A percentile compares a stretch with the other conserved stretches of the same genome.
phyloP scores from a whole-genome alignment of 2,888 invertebrate species.

The Plemyria rubiginata region DNA sequence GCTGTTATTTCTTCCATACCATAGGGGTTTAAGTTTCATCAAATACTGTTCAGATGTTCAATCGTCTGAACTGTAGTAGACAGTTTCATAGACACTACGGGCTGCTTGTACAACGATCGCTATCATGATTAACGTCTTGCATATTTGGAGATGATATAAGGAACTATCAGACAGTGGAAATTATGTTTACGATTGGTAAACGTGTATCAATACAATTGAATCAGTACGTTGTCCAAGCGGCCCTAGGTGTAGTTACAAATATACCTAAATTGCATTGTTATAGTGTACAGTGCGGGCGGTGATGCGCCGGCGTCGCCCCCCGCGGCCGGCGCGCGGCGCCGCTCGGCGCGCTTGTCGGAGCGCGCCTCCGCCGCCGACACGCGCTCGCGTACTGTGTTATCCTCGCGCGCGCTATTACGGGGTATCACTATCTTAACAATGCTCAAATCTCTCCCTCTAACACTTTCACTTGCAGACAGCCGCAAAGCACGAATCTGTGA shows the following conservation, averaged over 20 bases:
- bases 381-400: neutral
- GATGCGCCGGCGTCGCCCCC: neutral
- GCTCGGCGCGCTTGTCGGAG: slow-evolving; percentile 4
- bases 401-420: neutral
- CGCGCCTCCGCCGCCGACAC: neutral
- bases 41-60: too few relatives aligned
- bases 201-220: too few relatives aligned
- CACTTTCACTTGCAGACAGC: slow-evolving; percentile 14
- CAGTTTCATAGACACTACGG: too few relatives aligned
- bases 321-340: neutral
- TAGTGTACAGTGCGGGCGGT: neutral
- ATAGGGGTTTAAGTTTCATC: too few relatives aligned
- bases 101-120: too few relatives aligned
- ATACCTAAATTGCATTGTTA: neutral
- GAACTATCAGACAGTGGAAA: too few relatives aligned
- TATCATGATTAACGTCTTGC: too few relatives aligned
- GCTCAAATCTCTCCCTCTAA: slow-evolving; percentile 8
- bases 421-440: slow-evolving; percentile 4
- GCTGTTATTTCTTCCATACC: too few relatives aligned
- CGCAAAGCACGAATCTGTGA: slow-evolving; percentile 16
- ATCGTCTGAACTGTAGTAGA: too few relatives aligned
- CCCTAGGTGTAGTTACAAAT: neutral
- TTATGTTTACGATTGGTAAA: too few relatives aligned
- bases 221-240: too few relatives aligned
- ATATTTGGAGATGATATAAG: too few relatives aligned